phyloP scores from a whole-genome alignment of 1,140 invertebrate species.

The Procambarus virginalis region DNA sequence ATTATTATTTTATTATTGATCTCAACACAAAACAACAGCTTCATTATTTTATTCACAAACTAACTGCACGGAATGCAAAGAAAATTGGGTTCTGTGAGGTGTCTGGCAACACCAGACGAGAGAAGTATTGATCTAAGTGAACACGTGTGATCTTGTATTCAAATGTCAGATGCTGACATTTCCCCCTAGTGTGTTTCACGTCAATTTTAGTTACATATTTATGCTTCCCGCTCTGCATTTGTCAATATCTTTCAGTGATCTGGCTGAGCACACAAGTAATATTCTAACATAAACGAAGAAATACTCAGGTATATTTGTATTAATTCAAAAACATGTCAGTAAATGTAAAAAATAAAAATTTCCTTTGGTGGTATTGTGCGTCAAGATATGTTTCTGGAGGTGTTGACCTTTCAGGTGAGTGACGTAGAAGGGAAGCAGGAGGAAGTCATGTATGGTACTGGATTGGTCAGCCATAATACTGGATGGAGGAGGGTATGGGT shows the following conservation, averaged over 20 bases:
- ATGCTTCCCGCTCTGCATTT: background rate
- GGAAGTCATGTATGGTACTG: no score
- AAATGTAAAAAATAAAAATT: no score
- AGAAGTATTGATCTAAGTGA: background rate
- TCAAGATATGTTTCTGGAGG: no score
- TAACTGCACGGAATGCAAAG: background rate
- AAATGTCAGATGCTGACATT: conserved; percentile 1
- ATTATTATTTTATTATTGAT: background rate
- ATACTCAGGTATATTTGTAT: no score
- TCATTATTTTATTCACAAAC: background rate
- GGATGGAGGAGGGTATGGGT: no score
- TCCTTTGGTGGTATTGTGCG: no score
- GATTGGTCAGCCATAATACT: no score
- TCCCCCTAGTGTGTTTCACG: background rate
- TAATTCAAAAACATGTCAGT: no score
- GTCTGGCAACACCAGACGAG: background rate
- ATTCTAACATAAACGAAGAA: background rate
- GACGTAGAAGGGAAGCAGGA: no score
- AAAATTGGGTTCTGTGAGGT: background rate
- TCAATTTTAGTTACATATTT: background rate
- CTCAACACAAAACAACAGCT: background rate
- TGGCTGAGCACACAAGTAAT: background rate
- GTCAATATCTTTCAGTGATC: background rate
- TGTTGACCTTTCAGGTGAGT: no score
- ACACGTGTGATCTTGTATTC: background rate